Base-by-base conservation (phyloP, 30 jellyfish, hydroid and myxozoan species). In the Pelagia noctiluca region DNA sequence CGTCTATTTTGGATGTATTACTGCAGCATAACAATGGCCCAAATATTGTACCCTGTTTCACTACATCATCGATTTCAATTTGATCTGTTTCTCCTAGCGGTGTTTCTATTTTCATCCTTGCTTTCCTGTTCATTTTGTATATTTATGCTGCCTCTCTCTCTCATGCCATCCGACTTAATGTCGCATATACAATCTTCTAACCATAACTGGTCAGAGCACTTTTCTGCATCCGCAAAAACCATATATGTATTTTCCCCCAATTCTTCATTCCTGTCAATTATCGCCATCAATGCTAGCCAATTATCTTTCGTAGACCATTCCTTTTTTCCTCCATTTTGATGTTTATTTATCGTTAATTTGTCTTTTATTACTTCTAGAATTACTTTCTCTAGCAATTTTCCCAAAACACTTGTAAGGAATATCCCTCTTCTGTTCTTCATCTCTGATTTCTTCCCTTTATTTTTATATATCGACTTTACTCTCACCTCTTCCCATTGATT, bases 201-300 rank as follows among this genome's bases (percentile, higher is more conserved):
- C 88, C 84, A 77, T 19, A 77, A 49, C 42, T 77, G 62, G 49
- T 77, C 88, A 35, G 57, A 77, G 34, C 88, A 77, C 35, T 77
- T 77, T 60, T 77, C 88, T 31, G 88, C 88, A 77, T 57, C 88
- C 2, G 83, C 88, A 77, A 77, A 77, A 3, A 77, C 8, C 10
- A 54, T 35, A 28, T 61, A 42, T 8, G 83, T 52, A 10, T 54
- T 77, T 22, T 61, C 8, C 13, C 36, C 36, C 23, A 54, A 23
- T 24, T 34, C 38, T 77, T 35, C 33, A 33, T 35, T 32, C 19
- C 46, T 77, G 71, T 77, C 88, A 42, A 57, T 19, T 29, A 77
- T 54, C 23, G 84, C 67, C 88, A 77, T 54, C 68, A 77, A 2
- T 26, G 82, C 86, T 28, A 77, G 29, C 88, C 82, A 77, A 57